A percentile compares a stretch with the other conserved stretches of the same genome.
Evolutionary conservation across 1,140 invertebrate genomes (phyloP).

Genomic region (Probaryconus sp.): DNA sequence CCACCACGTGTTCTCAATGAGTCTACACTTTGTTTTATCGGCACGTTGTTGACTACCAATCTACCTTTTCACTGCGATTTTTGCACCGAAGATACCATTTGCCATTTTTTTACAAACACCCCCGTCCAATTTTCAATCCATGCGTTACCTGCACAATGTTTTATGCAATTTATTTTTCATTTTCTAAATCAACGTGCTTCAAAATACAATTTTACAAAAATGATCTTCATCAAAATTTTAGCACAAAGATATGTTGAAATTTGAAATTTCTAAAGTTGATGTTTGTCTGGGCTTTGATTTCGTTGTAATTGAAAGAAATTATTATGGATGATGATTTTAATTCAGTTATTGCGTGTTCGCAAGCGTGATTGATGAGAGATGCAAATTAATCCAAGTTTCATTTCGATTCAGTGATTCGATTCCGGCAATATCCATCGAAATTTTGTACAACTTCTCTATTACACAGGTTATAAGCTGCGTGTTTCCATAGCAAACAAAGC

Average conservation of each 20-base stretch:
- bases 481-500: conserved; percentile 10
- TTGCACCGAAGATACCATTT: conserved; percentile 35
- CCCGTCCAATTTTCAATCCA: too few relatives aligned
- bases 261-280: too few relatives aligned
- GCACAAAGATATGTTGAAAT: too few relatives aligned
- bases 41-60: conserved; percentile 53
- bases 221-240: too few relatives aligned
- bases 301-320: not conserved
- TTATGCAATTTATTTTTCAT: too few relatives aligned
- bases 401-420: conserved; percentile 20
- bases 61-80: conserved; percentile 50
- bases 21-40: conserved; percentile 59
- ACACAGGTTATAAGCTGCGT: not conserved
- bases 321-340: conserved; percentile 9
- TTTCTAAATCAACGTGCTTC: too few relatives aligned
- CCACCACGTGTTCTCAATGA: conserved; percentile 57
- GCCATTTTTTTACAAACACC: not conserved
- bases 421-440: conserved; percentile 22
- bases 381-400: conserved; percentile 29
- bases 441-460: conserved; percentile 13
- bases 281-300: conserved; percentile 1
- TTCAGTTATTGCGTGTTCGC: conserved; percentile 7
- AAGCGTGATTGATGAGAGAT: conserved; percentile 21
- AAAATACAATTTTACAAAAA: too few relatives aligned
- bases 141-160: too few relatives aligned